phyloP scores from a whole-genome alignment of 2,113 vertebrate genomes.

The human region GRCh38 chr1:172939001-172939500 shows the following conservation, averaged over 20 bases:
- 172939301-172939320: background rate
- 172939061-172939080: background rate
- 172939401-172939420: background rate
- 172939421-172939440: background rate
- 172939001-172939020: background rate
- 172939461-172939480: background rate
- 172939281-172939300: background rate
- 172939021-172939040: background rate
- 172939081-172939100: background rate
- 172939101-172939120: background rate
- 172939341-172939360: background rate
- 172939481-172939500: background rate
- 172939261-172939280: background rate
- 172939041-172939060: background rate
- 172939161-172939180: background rate
- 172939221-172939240: background rate
- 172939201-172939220: background rate
- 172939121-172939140: background rate
- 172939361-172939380: background rate
- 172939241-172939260: background rate
- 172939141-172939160: background rate
- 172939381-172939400: background rate
- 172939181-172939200: background rate
- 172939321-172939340: background rate
- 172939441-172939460: background rate